phyloP scores from a whole-genome alignment of 2,113 vertebrate genomes.

The Rhegmatorhina hoffmannsi region DNA sequence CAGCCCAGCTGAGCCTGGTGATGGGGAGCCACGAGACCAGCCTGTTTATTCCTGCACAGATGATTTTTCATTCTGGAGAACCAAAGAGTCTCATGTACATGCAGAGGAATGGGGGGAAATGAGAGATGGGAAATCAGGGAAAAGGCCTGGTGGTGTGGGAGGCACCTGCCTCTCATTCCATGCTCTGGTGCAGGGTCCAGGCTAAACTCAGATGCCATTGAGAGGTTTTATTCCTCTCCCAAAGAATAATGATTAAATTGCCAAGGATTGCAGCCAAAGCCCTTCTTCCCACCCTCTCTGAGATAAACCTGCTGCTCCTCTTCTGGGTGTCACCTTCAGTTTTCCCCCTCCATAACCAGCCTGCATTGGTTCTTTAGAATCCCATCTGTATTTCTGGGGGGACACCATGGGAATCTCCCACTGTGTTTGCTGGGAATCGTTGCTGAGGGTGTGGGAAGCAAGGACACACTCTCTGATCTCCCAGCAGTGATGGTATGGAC shows the following conservation, averaged over 20 bases:
- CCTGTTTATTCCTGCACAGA: rapidly evolving
- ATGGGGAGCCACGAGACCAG: rapidly evolving
- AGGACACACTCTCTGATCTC: background rate
- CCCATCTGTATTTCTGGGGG: background rate
- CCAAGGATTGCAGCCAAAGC: rapidly evolving
- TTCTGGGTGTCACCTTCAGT: background rate
- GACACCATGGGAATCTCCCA: background rate
- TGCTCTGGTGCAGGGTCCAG: background rate
- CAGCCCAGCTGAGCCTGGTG: background rate
- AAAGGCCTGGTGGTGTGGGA: background rate
- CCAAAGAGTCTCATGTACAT: rapidly evolving
- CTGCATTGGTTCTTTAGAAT: rapidly evolving
- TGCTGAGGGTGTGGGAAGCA: background rate
- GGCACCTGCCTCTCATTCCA: rapidly evolving
- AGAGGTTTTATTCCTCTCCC: background rate
- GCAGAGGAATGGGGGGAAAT: background rate
- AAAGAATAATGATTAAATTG: too few species aligned
- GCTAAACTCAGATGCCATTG: background rate
- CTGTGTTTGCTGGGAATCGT: background rate
- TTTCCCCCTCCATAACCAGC: background rate
- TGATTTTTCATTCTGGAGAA: background rate
- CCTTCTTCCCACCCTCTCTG: background rate
- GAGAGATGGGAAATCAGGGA: background rate
- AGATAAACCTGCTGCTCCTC: background rate
- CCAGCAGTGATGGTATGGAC: background rate